Evolutionary conservation across 2,888 invertebrate genomes (phyloP).

Genomic region (Agrochola macilenta): DNA sequence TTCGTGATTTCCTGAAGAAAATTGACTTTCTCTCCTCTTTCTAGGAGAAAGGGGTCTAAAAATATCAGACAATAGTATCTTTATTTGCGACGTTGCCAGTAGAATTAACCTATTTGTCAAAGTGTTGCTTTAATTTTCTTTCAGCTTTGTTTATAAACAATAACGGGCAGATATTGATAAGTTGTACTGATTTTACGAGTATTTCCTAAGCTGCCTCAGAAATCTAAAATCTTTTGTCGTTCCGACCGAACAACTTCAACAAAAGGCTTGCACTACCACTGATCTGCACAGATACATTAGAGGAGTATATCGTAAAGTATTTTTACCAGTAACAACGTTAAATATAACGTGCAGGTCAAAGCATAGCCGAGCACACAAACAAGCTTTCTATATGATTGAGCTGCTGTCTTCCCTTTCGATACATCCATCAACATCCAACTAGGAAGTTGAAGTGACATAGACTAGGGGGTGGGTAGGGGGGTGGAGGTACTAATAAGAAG

Average conservation of each 20-base stretch:
- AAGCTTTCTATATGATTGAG: constrained; percentile 66
- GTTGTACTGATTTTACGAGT: too few species aligned
- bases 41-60: background rate
- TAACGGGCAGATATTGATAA: too few species aligned
- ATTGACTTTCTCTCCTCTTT: background rate
- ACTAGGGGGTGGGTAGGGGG: constrained; percentile 29
- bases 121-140: background rate
- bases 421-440: constrained; percentile 54
- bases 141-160: background rate
- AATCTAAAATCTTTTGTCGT: constrained; percentile 5
- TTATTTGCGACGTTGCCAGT: background rate
- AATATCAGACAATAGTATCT: background rate
- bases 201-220: background rate
- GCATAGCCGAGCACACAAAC: constrained; percentile 40
- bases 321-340: constrained; percentile 33
- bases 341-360: constrained; percentile 32
- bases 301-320: background rate
- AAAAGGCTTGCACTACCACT: constrained; percentile 20
- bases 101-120: background rate
- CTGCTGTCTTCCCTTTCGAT: constrained; percentile 50
- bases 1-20: background rate
- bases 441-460: constrained; percentile 40
- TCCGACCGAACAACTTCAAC: constrained; percentile 4
- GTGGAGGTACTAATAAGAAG: background rate
- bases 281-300: background rate